Base-by-base conservation (phyloP, 2,113 vertebrate species). In the Prietella phreatophila region DNA sequence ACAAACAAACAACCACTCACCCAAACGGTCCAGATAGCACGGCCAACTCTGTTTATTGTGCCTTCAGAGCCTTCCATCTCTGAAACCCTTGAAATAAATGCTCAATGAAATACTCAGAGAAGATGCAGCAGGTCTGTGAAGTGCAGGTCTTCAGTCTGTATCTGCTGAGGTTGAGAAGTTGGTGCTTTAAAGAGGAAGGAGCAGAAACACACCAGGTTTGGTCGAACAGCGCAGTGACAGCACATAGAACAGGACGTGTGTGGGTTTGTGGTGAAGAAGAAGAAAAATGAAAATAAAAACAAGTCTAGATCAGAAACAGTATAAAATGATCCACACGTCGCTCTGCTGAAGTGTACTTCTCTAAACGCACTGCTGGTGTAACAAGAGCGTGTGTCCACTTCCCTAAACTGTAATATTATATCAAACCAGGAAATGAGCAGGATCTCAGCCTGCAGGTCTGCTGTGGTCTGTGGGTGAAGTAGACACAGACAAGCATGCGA, bases 11-110 rank as follows among this genome's bases (percentile, higher is more conserved):
- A 53, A 55, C 1, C 69, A 91, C 95, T 96, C 91, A 96, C 95
- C 95, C 94, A 94, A 56, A 94, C 88, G 8, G 92, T 89, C 95
- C 95, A 95, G 25, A 95, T 81, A 50, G 90, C 93, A 80, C 94
- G 93, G 78, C 91, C 92, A 86, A 92, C 13, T n/a, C 93, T 90
- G 82, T 88, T 14, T 3, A 85, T 0, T 0, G 89, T 25, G 55
- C 56, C 84, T 33, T 92, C 91, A 5, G 86, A 27, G 1, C 73
- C 69, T 10, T 95, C 95, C 95, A 96, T 96, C 5, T 42, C 85
- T 39, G 85, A 42, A 33, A 10, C 69, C 30, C 2, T 22, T 36
- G 19, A 58, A 58, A 58, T 36, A 58, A 80, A 11, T 8, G 1
- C 13, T 60, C 7, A 39, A 3, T 36, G 2, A 7, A 25, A 55